A percentile compares a stretch with the other conserved stretches of the same genome.
Evolutionary conservation across 2,113 vertebrate species (phyloP).

Genomic region (Corythaixoides concolor): DNA sequence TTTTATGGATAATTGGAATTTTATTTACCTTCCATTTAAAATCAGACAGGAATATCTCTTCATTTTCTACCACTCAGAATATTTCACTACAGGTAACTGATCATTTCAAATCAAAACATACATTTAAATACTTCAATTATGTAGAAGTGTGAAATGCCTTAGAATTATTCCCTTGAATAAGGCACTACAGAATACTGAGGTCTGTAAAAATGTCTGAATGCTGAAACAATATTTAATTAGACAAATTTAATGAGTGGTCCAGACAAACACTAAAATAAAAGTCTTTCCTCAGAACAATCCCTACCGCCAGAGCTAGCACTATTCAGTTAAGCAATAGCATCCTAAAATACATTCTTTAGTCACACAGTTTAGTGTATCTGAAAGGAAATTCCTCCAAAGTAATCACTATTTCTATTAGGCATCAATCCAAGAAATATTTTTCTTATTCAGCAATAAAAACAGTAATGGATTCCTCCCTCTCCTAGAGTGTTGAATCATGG

Average conservation of each 20-base stretch:
- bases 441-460: neutral
- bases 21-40: neutral
- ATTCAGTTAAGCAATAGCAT: neutral
- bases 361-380: neutral
- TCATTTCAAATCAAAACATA: neutral
- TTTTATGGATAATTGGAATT: neutral
- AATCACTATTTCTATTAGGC: neutral
- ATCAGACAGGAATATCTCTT: neutral
- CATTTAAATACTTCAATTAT: neutral
- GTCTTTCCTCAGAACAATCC: neutral
- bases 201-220: neutral
- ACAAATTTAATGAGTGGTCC: neutral
- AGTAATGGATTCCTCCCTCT: neutral
- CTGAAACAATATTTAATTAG: neutral
- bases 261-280: neutral
- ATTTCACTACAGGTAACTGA: neutral
- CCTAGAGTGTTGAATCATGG: neutral
- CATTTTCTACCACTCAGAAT: neutral
- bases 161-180: neutral
- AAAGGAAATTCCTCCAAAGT: constrained; percentile 4
- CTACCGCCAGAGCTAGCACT: neutral
- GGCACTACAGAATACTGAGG: neutral
- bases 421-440: constrained; percentile 15
- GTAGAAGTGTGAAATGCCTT: neutral
- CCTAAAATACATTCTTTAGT: neutral